These are phyloP conservation scores for Liposcelis brunnea DNA, from an alignment of 2,888 invertebrate genomes.

Conservation along the genomic window DNA sequence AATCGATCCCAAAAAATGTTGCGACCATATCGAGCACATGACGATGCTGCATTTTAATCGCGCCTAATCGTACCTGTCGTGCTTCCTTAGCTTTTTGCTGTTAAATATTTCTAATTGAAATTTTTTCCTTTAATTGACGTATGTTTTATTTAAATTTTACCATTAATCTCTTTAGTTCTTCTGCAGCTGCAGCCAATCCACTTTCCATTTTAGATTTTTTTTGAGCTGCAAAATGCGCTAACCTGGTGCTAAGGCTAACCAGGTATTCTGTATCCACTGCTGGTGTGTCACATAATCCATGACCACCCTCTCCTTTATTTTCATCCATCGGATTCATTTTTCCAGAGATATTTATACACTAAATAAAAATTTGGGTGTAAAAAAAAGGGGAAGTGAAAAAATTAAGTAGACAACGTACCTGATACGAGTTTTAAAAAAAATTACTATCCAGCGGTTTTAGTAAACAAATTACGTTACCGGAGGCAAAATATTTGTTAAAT, in stretches of 20 bases:
- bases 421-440: no score
- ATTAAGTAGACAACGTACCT: no score
- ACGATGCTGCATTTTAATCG: constrained; percentile 37
- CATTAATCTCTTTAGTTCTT: no score
- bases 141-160: no score
- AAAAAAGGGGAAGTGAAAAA: no score
- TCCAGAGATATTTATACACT: no score
- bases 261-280: background rate
- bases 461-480: no score
- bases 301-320: background rate
- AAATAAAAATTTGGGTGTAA: no score
- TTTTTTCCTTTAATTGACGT: background rate
- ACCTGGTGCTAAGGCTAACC: background rate
- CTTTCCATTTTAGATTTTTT: background rate
- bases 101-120: background rate
- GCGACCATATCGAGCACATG: constrained; percentile 51
- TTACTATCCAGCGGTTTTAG: no score
- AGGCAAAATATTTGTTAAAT: no score
- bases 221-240: background rate
- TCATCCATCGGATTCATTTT: no score
- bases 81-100: constrained; percentile 45
- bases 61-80: constrained; percentile 29
- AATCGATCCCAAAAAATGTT: constrained; percentile 32
- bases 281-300: background rate
- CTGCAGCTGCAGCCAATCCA: no score